Conservation (phyloP, 2,888 invertebrate species). For the Trachelus iudaicus region DNA sequence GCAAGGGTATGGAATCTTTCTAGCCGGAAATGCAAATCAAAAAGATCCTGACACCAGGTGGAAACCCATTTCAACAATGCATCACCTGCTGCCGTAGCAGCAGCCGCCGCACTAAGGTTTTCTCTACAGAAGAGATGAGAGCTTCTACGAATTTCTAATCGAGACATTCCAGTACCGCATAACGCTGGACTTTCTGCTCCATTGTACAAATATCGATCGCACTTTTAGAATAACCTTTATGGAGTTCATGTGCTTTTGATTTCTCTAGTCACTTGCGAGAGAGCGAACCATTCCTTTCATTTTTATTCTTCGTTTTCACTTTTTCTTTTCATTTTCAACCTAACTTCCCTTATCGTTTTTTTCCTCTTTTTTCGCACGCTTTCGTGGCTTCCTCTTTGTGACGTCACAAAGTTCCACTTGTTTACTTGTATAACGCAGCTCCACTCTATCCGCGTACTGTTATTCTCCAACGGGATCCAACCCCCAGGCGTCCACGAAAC, state of each 20-base stretch:
- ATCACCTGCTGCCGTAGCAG: slow-evolving; percentile 50
- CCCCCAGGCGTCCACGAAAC: background rate
- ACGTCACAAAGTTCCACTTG: background rate
- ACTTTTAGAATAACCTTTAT: background rate
- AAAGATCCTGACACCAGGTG: background rate
- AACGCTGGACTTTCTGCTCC: background rate
- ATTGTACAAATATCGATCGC: background rate
- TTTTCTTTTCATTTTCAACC: background rate
- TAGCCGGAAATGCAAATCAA: background rate
- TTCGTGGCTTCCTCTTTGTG: background rate
- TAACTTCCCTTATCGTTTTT: background rate
- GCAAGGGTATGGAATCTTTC: background rate
- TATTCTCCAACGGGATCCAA: background rate
- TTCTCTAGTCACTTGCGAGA: background rate
- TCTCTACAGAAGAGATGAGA: slow-evolving; percentile 12
- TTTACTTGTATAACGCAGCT: background rate
- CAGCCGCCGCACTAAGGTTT: slow-evolving; percentile 22
- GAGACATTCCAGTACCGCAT: background rate
- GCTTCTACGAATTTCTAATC: background rate
- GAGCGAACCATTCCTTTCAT: too few relatives aligned
- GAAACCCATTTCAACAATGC: slow-evolving; percentile 20
- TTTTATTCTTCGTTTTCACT: background rate
- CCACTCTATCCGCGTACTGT: background rate
- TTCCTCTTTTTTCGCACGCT: background rate
- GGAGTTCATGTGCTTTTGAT: background rate